Conservation (phyloP, 2,888 invertebrate species). For the Stegophylla sp. region DNA sequence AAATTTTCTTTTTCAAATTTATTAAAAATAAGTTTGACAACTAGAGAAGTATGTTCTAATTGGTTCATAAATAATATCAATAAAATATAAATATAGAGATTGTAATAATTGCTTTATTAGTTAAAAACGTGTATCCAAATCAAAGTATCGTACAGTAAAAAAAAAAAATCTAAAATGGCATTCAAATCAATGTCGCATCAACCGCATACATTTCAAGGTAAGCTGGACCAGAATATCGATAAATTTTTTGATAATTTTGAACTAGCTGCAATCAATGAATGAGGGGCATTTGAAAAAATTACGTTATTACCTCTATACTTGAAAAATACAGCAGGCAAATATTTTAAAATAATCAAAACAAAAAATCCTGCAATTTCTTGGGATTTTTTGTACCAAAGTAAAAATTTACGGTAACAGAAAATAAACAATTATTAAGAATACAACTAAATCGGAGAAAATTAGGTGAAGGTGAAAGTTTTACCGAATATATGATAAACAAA, state of each 20-base stretch:
- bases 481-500: not conserved
- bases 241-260: not conserved
- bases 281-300: not conserved
- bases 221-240: not conserved
- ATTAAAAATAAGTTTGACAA: no score
- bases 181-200: no score
- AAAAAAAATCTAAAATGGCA: no score
- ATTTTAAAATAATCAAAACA: not conserved
- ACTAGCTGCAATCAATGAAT: not conserved
- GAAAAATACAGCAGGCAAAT: not conserved
- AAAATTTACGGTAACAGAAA: not conserved
- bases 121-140: no score
- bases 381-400: not conserved
- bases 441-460: not conserved
- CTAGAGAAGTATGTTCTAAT: no score
- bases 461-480: not conserved
- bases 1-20: no score
- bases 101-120: no score
- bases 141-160: no score
- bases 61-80: no score
- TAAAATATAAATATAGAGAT: no score
- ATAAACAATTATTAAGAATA: not conserved
- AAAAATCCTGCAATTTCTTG: not conserved
- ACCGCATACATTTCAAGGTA: no score
- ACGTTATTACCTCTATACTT: not conserved